phyloP scores from a whole-genome alignment of 2,113 vertebrate species.

The Coreoperca whiteheadi region DNA sequence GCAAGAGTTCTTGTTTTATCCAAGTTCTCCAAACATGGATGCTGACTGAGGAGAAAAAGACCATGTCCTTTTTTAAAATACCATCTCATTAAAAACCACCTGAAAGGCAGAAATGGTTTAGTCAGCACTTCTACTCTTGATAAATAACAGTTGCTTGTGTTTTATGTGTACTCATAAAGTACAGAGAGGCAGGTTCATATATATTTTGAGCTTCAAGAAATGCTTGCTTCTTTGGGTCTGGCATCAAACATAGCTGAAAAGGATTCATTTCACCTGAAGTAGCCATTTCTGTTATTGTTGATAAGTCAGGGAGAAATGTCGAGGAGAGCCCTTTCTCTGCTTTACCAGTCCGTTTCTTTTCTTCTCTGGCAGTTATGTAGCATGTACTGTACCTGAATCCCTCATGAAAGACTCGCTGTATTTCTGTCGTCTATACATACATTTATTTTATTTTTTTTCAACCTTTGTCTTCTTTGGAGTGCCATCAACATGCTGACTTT shows the following conservation, averaged over 20 bases:
- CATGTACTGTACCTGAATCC: conserved; percentile 64
- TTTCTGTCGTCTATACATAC: conserved; percentile 49
- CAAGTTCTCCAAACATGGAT: neutral
- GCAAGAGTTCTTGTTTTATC: neutral
- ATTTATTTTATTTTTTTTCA: conserved; percentile 39
- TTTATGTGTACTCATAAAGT: neutral
- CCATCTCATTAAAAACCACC: conserved; percentile 11
- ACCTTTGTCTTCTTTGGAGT: conserved; percentile 68
- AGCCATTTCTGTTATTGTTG: conserved; percentile 21
- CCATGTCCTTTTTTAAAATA: neutral
- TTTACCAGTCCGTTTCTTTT: conserved; percentile 4
- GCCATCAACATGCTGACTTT: conserved; percentile 82
- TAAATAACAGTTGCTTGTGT: conserved; percentile 32
- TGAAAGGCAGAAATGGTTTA: conserved; percentile 4
- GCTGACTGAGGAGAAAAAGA: neutral
- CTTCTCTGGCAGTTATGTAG: conserved; percentile 65
- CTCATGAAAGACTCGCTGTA: conserved; percentile 53
- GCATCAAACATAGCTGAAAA: conserved; percentile 8
- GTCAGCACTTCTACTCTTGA: conserved; percentile 13
- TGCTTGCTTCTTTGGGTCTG: conserved; percentile 1
- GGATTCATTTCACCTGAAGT: conserved; percentile 8
- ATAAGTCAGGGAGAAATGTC: conserved; percentile 26
- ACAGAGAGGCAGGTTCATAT: neutral
- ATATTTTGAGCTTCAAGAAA: neutral
- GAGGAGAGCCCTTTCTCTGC: conserved; percentile 16